Conservation (phyloP, 2,113 vertebrate species). For the Onychostoma macrolepis region DNA sequence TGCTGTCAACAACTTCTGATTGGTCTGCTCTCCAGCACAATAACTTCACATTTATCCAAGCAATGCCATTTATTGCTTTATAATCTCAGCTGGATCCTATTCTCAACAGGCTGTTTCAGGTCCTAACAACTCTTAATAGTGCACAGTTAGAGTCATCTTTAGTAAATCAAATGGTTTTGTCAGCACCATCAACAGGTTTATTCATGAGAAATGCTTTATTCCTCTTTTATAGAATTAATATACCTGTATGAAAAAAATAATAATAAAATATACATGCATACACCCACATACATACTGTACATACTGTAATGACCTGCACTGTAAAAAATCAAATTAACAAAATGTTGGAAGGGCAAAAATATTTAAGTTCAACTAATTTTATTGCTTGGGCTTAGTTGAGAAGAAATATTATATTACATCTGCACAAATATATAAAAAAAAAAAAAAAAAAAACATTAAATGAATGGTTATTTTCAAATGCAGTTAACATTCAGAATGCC, state of each 20-base stretch:
- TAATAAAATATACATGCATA: too few relatives aligned
- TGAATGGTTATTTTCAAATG: too few relatives aligned
- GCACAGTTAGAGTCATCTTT: background rate
- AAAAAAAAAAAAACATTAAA: too few relatives aligned
- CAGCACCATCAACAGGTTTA: background rate
- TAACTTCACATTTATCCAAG: constrained; percentile 56
- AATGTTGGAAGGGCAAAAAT: too few relatives aligned
- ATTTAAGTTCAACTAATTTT: too few relatives aligned
- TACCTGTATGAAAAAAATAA: background rate
- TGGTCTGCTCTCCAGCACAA: constrained; percentile 47
- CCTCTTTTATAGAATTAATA: background rate
- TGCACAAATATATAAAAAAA: too few relatives aligned
- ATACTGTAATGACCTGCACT: too few relatives aligned
- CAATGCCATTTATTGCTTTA: constrained; percentile 58
- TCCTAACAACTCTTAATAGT: background rate
- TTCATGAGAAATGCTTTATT: background rate
- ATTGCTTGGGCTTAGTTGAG: too few relatives aligned
- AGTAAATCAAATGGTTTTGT: background rate
- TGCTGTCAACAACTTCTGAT: constrained; percentile 34
- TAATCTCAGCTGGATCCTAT: constrained; percentile 57
- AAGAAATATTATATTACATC: too few relatives aligned
- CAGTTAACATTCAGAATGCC: too few relatives aligned
- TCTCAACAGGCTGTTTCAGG: constrained; percentile 39
- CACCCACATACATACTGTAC: too few relatives aligned
- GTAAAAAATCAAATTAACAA: too few relatives aligned